Evolutionary conservation across 1,140 invertebrate genomes (phyloP), one percentile per base, ranked within the genome.

Genomic region (Stegodyphus dumicola): DNA sequence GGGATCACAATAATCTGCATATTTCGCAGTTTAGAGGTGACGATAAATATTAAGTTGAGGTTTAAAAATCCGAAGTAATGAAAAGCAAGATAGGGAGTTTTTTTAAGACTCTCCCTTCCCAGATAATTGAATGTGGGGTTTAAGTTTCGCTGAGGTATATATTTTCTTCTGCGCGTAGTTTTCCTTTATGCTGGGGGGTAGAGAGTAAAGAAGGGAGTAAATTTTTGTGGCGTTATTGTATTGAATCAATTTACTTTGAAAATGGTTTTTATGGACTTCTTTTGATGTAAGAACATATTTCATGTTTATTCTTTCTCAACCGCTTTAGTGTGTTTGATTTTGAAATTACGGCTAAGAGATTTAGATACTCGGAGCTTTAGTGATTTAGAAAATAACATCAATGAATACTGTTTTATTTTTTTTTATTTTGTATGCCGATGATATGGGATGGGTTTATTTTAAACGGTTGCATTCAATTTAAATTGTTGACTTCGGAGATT

Each of bases 11-110:
- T 77, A 77, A 77, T 77, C 75, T 77, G 75, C 75, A 77, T 77
- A 77, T 77, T 60, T 52, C 15, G 51, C 0, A n/a, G n/a, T 56
- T 69, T 78, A 78, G 54, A 49, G 77, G 77, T 52, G 11, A 10
- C 78, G 78, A 80, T 80, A 80, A 80, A 80, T 80, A 80, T 73
- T 49, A 80, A 66, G 78, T 56, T 60, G 67, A 70, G 69, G 78
- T 80, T 70, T 80, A 69, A 78, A 78, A 78, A 78, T 69, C 48
- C 66, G 11, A 15, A 67, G 78, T 73, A 80, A 80, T 80, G 78
- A 80, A 80, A 80, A 80, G 56, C 52, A 69, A 52, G 9, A 54
- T 65, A 80, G 33, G 51, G 78, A 71, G 15, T 11, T 70, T 71
- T 80, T 71, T 80, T 49, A 71, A 71, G 15, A 54, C 52, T 48